Evolutionary conservation across 2,113 vertebrate genomes (phyloP), one percentile per base, ranked within the genome.

Genomic region (Muntiacus reevesi): DNA sequence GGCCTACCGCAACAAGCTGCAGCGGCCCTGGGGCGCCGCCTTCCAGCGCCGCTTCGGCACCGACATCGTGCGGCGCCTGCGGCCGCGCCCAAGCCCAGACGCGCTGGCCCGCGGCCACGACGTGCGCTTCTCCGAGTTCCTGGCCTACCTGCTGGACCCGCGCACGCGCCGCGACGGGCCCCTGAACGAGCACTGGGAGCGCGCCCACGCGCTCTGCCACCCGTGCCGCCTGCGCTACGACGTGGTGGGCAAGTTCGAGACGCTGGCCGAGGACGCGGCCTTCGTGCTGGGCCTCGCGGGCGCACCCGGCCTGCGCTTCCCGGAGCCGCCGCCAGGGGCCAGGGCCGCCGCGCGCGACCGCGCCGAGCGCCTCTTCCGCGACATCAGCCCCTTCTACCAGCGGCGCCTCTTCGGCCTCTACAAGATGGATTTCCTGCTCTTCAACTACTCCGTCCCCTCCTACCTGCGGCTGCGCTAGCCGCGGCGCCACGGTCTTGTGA

Each of bases 131-230:
- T 99, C 99, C 33, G 99, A 99, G 98, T 99, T 99, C 6, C 99
- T 99, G 55, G 99, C 99, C 97, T 99, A 99, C 98, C 98, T 99
- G 74, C 99, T 99, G 97, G 99, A 99, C 28, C 99, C 99, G 0
- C 99, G 98, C 88, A 99, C 99, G 0, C 99, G 99, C 98, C 98
- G 99, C 16, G 99, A 99, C 9, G 99, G 99, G 95, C 99, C 99
- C 50, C 99, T 99, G 98, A 99, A 99, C 0, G 99, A 99, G 98
- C 99, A 99, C 98, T 99, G 99, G 99, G 99, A 99, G 98, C 98
- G 99, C 1, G 99, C 99, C 12, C 99, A 99, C 90, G 99, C 99
- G 0, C 99, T 99, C 83, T 99, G 99, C 98, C 99, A 99, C 97
- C 99, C 99, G 19, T 99, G 99, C 98, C 99, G 99, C 81, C 98